Evolutionary conservation across 2,888 invertebrate species (phyloP), one percentile per base, ranked within the genome.

Genomic region (Callosobruchus maculatus): DNA sequence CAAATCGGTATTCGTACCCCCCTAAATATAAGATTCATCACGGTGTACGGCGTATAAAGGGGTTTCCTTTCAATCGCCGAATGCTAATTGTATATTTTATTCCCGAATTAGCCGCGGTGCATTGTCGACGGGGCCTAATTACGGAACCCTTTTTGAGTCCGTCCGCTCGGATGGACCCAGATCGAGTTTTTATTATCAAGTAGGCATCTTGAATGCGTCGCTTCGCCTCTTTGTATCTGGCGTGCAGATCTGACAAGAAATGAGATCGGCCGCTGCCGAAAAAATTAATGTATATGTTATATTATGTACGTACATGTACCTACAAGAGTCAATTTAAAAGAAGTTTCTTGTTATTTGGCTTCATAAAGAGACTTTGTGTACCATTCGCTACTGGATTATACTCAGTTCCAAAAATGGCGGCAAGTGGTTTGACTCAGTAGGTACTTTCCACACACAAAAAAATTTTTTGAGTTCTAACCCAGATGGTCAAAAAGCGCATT

Each of bases 31-130:
- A 49, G 49, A 49, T 49, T 49, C 49, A 49, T 49, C 49, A 49
- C 49, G 49, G 49, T 49, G 49, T 49, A 49, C 49, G 49, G 49
- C 3, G 18, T 18, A 49, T 13, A 49, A 49, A 49, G 18, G 49
- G 49, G 49, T 49, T 49, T 7, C 49, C 49, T 49, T 49, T 49
- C 49, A 49, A 49, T 49, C 49, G 1, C 49, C 49, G 49, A 49
- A 49, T 49, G 49, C 49, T 49, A 49, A 49, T 49, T 49, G 49
- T 74, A 71, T 74, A 74, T 74, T 76, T 76, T 75, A 76, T 76
- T 75, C 68, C 67, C 72, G 70, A 77, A 77, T 77, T 77, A 77
- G 76, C 73, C 72, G 76, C 77, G 74, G 71, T 76, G 30, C 70
- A 70, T 73, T 74, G 74, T 76, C 70, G 71, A 76, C 73, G 73